Evolutionary conservation across 2,797 vertebrate species (phyloP).

Genomic region (Cyclura pinguis): DNA sequence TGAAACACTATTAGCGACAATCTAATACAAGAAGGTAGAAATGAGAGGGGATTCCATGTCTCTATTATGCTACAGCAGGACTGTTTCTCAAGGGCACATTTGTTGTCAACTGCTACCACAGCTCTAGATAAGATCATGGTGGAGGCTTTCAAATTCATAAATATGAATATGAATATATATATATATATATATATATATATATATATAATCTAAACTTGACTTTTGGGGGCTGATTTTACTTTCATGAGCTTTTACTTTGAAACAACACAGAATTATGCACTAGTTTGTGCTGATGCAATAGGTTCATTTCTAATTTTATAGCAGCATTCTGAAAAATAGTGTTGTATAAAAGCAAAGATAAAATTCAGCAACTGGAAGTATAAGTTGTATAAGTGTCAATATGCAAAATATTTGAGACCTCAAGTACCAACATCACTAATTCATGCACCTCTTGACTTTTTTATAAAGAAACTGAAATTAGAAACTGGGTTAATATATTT

Average conservation of each 20-base stretch:
- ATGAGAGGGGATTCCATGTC: constrained; percentile 40
- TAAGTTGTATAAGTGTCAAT: constrained; percentile 42
- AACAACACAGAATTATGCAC: constrained; percentile 69
- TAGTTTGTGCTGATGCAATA: constrained; percentile 71
- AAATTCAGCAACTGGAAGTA: constrained; percentile 38
- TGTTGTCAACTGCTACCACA: constrained; percentile 72
- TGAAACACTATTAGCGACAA: constrained; percentile 57
- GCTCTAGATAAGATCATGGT: constrained; percentile 70
- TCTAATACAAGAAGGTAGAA: constrained; percentile 45
- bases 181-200: neutral
- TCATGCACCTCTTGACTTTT: neutral
- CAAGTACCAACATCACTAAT: neutral
- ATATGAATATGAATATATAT: constrained; percentile 67
- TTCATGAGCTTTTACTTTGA: constrained; percentile 76
- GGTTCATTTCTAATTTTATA: constrained; percentile 67
- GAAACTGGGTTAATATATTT: neutral
- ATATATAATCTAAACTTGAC: constrained; percentile 69
- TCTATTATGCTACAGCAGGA: constrained; percentile 41
- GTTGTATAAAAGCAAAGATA: constrained; percentile 33
- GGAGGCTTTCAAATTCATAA: constrained; percentile 77
- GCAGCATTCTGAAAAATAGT: constrained; percentile 15
- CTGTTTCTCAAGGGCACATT: constrained; percentile 72
- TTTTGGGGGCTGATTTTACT: constrained; percentile 76
- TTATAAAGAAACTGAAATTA: neutral
- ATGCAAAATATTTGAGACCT: neutral